A percentile compares a stretch with the other conserved stretches of the same genome.
Conservation (phyloP, 2,113 vertebrate species). For the Sus scrofa region T2T-Sscrofa CM000828.6:41736001-41736500, state of each 20-base stretch:
- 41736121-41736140: not conserved
- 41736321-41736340: not conserved
- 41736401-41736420: not conserved
- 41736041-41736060: not conserved
- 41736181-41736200: not conserved
- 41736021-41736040: not conserved
- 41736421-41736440: not conserved
- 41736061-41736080: not conserved
- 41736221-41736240: not conserved
- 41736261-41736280: not conserved
- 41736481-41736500: not conserved
- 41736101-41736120: not conserved
- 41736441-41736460: not conserved
- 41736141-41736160: not conserved
- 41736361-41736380: not conserved
- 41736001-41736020: not conserved
- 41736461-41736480: slow-evolving; percentile 15
- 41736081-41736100: not conserved
- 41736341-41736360: not conserved
- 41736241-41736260: not conserved
- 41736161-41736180: not conserved
- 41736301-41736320: not conserved
- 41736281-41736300: not conserved
- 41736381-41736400: not conserved
- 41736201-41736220: no score